phyloP scores from a whole-genome alignment of 2,113 vertebrate species.

The Phodopus roborovskii region DNA sequence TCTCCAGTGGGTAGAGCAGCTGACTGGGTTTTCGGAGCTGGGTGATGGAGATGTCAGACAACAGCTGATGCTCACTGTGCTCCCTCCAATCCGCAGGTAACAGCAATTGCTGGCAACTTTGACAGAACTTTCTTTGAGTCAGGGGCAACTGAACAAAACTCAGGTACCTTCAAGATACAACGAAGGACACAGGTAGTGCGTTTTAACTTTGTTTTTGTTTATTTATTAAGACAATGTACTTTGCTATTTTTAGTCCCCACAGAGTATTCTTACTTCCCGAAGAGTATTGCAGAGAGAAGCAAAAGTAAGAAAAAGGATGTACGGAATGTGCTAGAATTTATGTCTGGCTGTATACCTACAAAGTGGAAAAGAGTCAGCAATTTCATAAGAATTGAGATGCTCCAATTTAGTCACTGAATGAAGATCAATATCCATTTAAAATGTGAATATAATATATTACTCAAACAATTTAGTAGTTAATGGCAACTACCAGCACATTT shows the following conservation, averaged over 20 bases:
- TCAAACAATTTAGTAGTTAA: constrained; percentile 74
- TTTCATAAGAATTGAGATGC: constrained; percentile 75
- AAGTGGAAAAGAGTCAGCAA: constrained; percentile 76
- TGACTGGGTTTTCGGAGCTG: constrained; percentile 91
- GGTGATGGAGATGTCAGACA: constrained; percentile 82
- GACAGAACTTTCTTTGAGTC: constrained; percentile 91
- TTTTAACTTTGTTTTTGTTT: constrained; percentile 6
- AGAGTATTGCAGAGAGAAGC: constrained; percentile 23
- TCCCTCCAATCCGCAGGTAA: constrained; percentile 86
- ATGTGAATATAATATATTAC: constrained; percentile 79
- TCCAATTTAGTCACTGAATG: constrained; percentile 77
- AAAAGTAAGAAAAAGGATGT: constrained; percentile 56
- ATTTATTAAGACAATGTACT: not conserved
- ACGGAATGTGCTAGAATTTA: constrained; percentile 51
- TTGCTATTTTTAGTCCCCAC: constrained; percentile 49
- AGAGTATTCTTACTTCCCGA: constrained; percentile 48
- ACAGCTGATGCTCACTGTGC: constrained; percentile 86
- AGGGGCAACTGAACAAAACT: constrained; percentile 87
- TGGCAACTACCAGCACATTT: constrained; percentile 67
- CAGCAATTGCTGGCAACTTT: constrained; percentile 91
- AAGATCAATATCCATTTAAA: constrained; percentile 81
- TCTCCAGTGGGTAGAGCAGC: constrained; percentile 91
- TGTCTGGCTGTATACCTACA: constrained; percentile 43
- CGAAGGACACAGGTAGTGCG: not conserved
- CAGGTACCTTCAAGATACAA: constrained; percentile 87